Conservation (phyloP, 2,113 vertebrate species). For the Polypterus bichir region DNA sequence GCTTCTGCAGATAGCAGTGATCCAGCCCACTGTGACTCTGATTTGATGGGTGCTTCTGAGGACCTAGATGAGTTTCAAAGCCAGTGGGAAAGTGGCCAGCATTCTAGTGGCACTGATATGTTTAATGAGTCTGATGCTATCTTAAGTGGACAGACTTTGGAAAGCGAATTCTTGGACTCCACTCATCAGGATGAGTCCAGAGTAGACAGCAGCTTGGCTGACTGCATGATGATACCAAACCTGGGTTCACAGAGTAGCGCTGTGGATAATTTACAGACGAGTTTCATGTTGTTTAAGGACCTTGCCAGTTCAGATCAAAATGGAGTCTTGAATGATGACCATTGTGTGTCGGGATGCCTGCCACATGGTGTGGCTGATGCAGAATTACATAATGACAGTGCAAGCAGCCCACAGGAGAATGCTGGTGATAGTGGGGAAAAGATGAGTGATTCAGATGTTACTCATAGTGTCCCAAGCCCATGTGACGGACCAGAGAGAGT, state of each 20-base stretch:
- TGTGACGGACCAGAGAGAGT: slow-evolving; percentile 25
- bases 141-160: slow-evolving; percentile 42
- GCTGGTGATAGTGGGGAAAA: slow-evolving; percentile 36
- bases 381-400: slow-evolving; percentile 23
- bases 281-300: slow-evolving; percentile 62
- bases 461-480: slow-evolving; percentile 29
- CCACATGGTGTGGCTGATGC: slow-evolving; percentile 44
- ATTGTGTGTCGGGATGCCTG: slow-evolving; percentile 33
- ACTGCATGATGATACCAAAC: slow-evolving; percentile 55
- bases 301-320: slow-evolving; percentile 41
- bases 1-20: slow-evolving; percentile 53
- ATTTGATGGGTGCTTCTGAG: slow-evolving; percentile 49
- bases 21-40: slow-evolving; percentile 52
- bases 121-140: slow-evolving; percentile 58
- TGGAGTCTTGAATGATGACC: slow-evolving; percentile 40
- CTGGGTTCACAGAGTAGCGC: slow-evolving; percentile 42
- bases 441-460: slow-evolving; percentile 35
- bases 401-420: slow-evolving; percentile 5
- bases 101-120: slow-evolving; percentile 50
- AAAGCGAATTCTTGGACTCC: slow-evolving; percentile 49
- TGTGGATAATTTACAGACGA: slow-evolving; percentile 48
- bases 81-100: slow-evolving; percentile 50
- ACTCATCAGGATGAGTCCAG: slow-evolving; percentile 42
- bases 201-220: slow-evolving; percentile 36
- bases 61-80: slow-evolving; percentile 51